Evolutionary conservation across 1,140 invertebrate genomes (phyloP).

Genomic region (Drosophila pallidifrons): DNA sequence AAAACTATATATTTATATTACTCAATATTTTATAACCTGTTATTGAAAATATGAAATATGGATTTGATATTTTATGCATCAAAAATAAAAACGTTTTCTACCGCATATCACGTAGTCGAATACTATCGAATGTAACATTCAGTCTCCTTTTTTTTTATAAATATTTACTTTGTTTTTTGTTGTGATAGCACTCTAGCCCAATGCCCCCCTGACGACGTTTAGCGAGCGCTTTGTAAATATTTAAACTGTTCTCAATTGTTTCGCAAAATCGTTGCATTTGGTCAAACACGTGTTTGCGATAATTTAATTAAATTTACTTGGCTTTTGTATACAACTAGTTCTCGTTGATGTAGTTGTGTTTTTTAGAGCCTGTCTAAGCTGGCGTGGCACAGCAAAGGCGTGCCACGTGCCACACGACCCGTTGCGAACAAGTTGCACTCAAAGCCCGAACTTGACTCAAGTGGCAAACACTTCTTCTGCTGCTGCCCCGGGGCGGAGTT

Average conservation of each 20-base stretch:
- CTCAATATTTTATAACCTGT: too few species aligned
- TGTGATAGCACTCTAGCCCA: conserved; percentile 12
- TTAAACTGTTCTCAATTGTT: conserved; percentile 80
- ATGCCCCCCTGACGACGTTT: conserved; percentile 66
- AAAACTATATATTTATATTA: too few species aligned
- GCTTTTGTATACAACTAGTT: conserved; percentile 40
- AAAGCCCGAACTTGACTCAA: conserved; percentile 54
- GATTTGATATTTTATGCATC: too few species aligned
- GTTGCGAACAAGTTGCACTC: conserved; percentile 48
- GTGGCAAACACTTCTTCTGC: conserved; percentile 74
- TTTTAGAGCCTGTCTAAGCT: conserved; percentile 38
- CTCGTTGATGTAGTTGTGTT: conserved; percentile 3
- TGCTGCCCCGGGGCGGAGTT: neutral
- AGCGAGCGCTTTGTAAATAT: conserved; percentile 74
- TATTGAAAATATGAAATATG: too few species aligned
- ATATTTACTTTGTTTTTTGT: neutral
- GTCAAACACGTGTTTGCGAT: conserved; percentile 83
- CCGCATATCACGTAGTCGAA: too few species aligned
- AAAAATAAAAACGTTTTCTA: too few species aligned
- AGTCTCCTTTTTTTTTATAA: too few species aligned
- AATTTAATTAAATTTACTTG: conserved; percentile 85
- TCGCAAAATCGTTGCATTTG: conserved; percentile 82
- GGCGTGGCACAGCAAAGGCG: conserved; percentile 25
- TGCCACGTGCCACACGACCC: conserved; percentile 32
- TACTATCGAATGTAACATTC: neutral